Evolutionary conservation across 2,888 invertebrate species (phyloP).

Genomic region (Caenorhabditis japonica): DNA sequence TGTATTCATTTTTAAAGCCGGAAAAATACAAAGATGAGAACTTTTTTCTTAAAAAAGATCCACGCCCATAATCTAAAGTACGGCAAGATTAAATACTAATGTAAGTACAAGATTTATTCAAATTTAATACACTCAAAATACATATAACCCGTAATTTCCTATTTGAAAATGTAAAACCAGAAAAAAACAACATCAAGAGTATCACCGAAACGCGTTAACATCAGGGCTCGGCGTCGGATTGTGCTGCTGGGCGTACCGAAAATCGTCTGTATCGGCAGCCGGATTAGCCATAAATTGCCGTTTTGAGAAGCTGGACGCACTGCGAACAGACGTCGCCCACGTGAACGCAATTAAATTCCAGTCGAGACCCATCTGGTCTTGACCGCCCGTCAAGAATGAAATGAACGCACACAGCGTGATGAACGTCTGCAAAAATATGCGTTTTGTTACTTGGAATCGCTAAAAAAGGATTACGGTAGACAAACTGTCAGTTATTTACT

Average conservation of each 20-base stretch:
- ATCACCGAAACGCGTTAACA: conserved; percentile 38
- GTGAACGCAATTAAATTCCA: conserved; percentile 68
- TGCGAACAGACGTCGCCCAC: conserved; percentile 55
- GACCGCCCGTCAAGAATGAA: conserved; percentile 60
- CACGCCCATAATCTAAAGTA: too few relatives aligned
- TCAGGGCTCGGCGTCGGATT: conserved; percentile 50
- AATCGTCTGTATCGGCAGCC: conserved; percentile 56
- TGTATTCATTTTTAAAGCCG: too few relatives aligned
- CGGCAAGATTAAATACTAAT: too few relatives aligned
- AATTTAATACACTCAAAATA: too few relatives aligned
- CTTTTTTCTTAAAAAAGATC: too few relatives aligned
- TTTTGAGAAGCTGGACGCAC: conserved; percentile 44
- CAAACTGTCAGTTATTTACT: background rate
- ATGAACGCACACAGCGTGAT: conserved; percentile 52
- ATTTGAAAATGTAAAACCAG: too few relatives aligned
- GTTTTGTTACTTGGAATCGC: too few relatives aligned
- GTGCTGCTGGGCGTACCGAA: conserved; percentile 64
- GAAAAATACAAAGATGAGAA: too few relatives aligned
- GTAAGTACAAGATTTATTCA: too few relatives aligned
- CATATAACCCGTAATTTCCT: too few relatives aligned
- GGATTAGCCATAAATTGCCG: conserved; percentile 53
- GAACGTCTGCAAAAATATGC: conserved; percentile 32
- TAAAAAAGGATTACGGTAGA: too few relatives aligned
- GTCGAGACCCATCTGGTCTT: conserved; percentile 68
- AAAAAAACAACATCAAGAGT: too few relatives aligned